Conservation (phyloP, 2,797 vertebrate species). For the Coccyzus lansbergi region DNA sequence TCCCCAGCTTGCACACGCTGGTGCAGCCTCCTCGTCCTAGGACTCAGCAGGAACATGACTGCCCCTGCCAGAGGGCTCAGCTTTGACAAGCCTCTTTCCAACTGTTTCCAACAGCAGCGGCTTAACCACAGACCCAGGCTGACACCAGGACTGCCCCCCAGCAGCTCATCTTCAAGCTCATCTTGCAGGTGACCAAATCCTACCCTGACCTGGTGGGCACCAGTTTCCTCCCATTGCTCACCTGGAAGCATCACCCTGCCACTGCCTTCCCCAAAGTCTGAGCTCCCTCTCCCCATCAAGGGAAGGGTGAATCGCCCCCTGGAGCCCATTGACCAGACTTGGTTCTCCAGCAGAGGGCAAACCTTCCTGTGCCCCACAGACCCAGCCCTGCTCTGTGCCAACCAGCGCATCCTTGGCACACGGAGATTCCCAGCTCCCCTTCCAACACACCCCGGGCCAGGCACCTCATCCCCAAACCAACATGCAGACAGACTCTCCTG, state of each 20-base stretch:
- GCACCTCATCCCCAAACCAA: not conserved
- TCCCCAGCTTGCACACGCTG: accelerated
- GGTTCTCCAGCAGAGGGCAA: accelerated
- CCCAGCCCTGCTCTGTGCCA: accelerated
- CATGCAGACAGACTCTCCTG: not conserved
- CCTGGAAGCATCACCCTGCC: not conserved
- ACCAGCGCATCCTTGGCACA: accelerated
- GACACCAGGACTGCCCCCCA: not conserved
- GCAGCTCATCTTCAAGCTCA: not conserved
- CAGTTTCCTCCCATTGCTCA: not conserved
- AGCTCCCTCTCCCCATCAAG: not conserved
- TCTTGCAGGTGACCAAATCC: not conserved
- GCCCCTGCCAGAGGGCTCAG: not conserved
- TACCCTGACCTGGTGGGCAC: not conserved
- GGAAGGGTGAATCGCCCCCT: not conserved
- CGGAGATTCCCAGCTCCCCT: not conserved
- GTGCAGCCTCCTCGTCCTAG: not conserved
- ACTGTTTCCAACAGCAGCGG: not conserved
- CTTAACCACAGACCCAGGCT: not conserved
- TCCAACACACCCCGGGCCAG: not conserved
- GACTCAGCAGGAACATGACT: accelerated
- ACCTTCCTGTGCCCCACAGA: not conserved
- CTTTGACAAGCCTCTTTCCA: not conserved
- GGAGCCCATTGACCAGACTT: too few species aligned
- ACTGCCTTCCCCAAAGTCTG: not conserved